These are phyloP conservation scores for Chelon auratus DNA, from an alignment of 2,797 vertebrate genomes.

Conservation along the genomic window DNA sequence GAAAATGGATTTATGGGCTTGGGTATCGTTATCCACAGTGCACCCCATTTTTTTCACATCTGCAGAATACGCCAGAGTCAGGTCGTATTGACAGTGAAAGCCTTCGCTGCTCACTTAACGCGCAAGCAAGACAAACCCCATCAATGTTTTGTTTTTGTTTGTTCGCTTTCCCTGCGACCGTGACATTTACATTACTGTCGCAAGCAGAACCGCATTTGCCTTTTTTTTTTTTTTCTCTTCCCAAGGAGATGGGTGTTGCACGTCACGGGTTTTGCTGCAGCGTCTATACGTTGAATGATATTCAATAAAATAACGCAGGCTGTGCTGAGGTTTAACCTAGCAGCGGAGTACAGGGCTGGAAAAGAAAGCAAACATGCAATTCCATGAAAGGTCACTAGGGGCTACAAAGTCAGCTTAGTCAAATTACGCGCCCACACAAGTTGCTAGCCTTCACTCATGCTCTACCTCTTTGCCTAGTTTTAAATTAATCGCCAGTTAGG, in stretches of 20 bases:
- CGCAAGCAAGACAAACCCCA: slow-evolving; percentile 17
- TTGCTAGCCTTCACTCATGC: too few relatives aligned
- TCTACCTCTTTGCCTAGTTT: too few relatives aligned
- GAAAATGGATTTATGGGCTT: slow-evolving; percentile 50
- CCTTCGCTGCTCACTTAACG: background rate
- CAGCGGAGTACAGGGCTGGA: too few relatives aligned
- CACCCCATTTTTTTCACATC: slow-evolving; percentile 22
- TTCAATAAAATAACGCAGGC: background rate
- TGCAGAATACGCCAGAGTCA: slow-evolving; percentile 8
- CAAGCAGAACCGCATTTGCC: slow-evolving; percentile 11
- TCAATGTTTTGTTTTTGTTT: slow-evolving; percentile 1
- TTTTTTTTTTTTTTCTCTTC: background rate
- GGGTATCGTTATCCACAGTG: slow-evolving; percentile 18
- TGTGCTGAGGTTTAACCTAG: background rate
- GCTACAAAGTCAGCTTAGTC: too few relatives aligned
- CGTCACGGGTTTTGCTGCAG: slow-evolving; percentile 5
- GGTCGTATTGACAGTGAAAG: slow-evolving; percentile 9
- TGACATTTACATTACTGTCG: slow-evolving; percentile 25
- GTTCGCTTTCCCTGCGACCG: background rate
- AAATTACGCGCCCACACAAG: too few relatives aligned
- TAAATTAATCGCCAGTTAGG: too few relatives aligned
- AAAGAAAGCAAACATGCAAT: too few relatives aligned
- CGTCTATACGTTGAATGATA: slow-evolving; percentile 15
- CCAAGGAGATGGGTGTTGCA: background rate
- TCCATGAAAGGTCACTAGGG: too few relatives aligned